phyloP scores from a whole-genome alignment of 2,888 invertebrate species.

The Apamea epomidion region DNA sequence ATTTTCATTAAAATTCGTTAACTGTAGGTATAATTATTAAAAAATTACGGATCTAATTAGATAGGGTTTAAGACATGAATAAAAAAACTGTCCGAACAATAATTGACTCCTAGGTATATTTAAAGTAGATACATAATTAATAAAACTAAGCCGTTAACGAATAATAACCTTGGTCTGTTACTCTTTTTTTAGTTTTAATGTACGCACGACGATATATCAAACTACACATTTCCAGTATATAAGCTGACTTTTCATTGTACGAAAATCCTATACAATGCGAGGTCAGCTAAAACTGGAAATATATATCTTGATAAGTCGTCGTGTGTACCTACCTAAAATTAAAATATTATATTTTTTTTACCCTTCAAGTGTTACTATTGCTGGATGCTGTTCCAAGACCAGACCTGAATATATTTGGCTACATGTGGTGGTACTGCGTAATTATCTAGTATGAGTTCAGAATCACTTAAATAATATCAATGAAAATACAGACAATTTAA shows the following conservation, averaged over 20 bases:
- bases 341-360: neutral
- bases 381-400: neutral
- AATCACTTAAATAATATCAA: constrained; percentile 4
- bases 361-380: neutral
- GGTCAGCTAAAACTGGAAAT: neutral
- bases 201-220: neutral
- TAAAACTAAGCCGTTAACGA: neutral
- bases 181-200: neutral
- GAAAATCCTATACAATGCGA: neutral
- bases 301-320: too few relatives aligned
- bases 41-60: neutral
- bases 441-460: too few relatives aligned
- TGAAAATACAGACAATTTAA: constrained; percentile 23
- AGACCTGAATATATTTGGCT: neutral
- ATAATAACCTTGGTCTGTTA: neutral
- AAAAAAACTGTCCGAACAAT: constrained; percentile 1
- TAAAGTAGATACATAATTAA: neutral
- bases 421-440: neutral
- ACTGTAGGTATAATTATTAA: too few relatives aligned
- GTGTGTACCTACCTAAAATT: neutral
- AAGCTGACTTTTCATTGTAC: neutral
- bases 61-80: neutral
- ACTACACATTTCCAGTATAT: neutral
- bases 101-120: neutral
- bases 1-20: neutral